Evolutionary conservation across 2,113 vertebrate genomes (phyloP).

Genomic region (Nothobranchius furzeri): DNA sequence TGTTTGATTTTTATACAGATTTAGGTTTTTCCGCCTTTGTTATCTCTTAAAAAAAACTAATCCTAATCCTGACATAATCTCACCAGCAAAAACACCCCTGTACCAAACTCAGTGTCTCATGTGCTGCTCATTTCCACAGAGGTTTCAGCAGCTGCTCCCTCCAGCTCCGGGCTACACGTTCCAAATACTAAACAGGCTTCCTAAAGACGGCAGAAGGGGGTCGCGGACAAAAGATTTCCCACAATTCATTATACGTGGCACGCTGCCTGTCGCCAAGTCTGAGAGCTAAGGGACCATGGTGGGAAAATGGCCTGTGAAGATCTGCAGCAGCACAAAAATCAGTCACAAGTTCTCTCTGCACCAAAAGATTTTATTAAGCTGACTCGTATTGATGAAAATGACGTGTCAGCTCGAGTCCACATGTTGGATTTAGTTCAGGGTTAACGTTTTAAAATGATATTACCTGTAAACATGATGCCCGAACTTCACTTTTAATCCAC

Average conservation of each 20-base stretch:
- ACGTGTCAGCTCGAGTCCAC: too few species aligned
- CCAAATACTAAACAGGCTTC: constrained; percentile 50
- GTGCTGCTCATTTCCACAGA: constrained; percentile 21
- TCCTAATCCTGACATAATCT: not conserved
- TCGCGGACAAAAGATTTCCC: constrained; percentile 45
- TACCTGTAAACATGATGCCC: too few species aligned
- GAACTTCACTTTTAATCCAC: too few species aligned
- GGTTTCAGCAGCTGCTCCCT: constrained; percentile 45
- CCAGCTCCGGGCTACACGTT: constrained; percentile 44
- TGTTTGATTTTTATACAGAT: too few species aligned
- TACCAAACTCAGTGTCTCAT: constrained; percentile 12
- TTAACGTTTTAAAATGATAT: too few species aligned
- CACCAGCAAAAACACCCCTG: not conserved
- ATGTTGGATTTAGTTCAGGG: too few species aligned
- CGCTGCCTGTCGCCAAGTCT: constrained; percentile 30
- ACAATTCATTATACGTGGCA: constrained; percentile 45
- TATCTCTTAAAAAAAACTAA: too few species aligned
- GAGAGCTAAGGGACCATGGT: constrained; percentile 26
- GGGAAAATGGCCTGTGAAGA: constrained; percentile 27
- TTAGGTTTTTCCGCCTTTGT: too few species aligned
- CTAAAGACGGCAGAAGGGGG: constrained; percentile 16
- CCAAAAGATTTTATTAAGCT: too few species aligned
- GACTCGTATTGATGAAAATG: too few species aligned
- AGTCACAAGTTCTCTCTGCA: not conserved
- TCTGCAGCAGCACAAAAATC: constrained; percentile 18